Evolutionary conservation across 2,113 vertebrate species (phyloP).

Genomic region (Craseonycteris thonglongyai): DNA sequence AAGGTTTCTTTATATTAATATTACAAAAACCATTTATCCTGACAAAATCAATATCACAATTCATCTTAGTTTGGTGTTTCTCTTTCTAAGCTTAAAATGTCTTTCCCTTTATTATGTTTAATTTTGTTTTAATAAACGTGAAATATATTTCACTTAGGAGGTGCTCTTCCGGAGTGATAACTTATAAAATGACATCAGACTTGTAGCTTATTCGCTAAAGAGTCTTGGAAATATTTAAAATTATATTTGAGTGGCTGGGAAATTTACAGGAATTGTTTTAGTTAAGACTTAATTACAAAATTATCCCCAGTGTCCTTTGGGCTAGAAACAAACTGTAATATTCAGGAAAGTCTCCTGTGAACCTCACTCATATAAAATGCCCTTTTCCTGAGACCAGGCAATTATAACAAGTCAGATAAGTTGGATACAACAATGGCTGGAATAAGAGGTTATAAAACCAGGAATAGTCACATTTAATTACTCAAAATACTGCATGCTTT

Average conservation of each 20-base stretch:
- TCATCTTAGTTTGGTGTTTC: constrained; percentile 80
- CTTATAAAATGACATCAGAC: constrained; percentile 58
- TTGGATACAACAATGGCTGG: neutral
- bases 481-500: constrained; percentile 15
- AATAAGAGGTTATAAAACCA: neutral
- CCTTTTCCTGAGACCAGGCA: constrained; percentile 5
- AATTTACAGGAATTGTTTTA: constrained; percentile 50
- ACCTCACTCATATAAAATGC: constrained; percentile 15
- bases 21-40: constrained; percentile 91
- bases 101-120: constrained; percentile 77
- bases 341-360: constrained; percentile 1
- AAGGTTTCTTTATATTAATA: constrained; percentile 93
- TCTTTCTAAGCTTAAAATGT: constrained; percentile 76
- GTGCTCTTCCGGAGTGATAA: constrained; percentile 44
- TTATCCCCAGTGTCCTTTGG: neutral
- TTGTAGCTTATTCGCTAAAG: constrained; percentile 60
- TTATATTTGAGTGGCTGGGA: constrained; percentile 49
- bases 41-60: constrained; percentile 87
- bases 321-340: neutral
- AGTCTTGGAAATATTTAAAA: constrained; percentile 54
- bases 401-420: constrained; percentile 35
- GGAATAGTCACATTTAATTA: constrained; percentile 55
- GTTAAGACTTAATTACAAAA: constrained; percentile 53
- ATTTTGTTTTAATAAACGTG: constrained; percentile 78
- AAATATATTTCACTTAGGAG: constrained; percentile 65